These are phyloP conservation scores for Turdus rufiventris DNA, from an alignment of 2,113 vertebrate species.

Conservation along the genomic window DNA sequence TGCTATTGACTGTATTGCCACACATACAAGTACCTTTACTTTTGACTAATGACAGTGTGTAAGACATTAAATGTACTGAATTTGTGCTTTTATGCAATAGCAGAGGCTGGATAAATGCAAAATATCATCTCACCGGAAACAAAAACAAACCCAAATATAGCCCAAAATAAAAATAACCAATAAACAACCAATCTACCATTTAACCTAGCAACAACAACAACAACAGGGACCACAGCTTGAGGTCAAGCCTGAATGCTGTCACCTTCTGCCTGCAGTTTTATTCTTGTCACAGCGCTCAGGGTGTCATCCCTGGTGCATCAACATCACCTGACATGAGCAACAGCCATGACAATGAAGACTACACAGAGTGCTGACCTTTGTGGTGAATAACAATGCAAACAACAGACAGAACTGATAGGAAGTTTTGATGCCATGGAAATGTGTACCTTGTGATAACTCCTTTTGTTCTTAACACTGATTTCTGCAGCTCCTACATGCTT, in stretches of 20 bases:
- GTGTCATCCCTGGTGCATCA: accelerated
- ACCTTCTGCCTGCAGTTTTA: not conserved
- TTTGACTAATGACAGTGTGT: not conserved
- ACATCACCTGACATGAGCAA: not conserved
- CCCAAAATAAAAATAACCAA: not conserved
- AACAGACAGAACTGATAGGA: not conserved
- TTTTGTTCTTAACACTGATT: not conserved
- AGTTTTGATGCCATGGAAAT: not conserved
- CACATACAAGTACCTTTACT: not conserved
- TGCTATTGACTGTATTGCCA: not conserved
- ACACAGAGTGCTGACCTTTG: not conserved
- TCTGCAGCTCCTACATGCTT: not conserved
- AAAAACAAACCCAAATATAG: not conserved
- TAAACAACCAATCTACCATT: not conserved
- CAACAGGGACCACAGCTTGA: not conserved
- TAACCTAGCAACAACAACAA: not conserved
- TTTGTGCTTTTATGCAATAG: not conserved
- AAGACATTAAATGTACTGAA: not conserved
- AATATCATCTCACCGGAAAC: accelerated
- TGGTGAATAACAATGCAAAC: not conserved
- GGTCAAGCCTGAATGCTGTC: not conserved
- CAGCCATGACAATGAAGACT: not conserved
- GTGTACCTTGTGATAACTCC: not conserved
- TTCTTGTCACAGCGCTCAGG: no score
- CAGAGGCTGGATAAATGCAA: not conserved